A percentile compares a stretch with the other conserved stretches of the same genome.
Conservation (phyloP, 1,140 invertebrate species). For the Yoshiicerus persimilis region DNA sequence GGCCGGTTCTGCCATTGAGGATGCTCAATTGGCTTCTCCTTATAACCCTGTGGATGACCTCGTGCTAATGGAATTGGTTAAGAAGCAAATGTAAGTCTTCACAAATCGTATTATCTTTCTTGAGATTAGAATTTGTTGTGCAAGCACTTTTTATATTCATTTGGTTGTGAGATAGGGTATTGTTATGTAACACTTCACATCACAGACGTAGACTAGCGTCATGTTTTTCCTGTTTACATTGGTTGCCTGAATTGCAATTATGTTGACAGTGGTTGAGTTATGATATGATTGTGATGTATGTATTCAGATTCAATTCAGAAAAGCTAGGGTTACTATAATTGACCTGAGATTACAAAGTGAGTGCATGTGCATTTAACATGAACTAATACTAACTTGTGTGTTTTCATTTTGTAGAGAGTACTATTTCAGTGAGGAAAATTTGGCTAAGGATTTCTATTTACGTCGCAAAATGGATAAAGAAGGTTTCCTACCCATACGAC, state of each 20-base stretch:
- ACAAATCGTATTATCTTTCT: neutral
- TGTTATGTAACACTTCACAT: too few species aligned
- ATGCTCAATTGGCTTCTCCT: slow-evolving; percentile 3
- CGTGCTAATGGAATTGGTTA: slow-evolving; percentile 17
- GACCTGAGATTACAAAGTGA: too few species aligned
- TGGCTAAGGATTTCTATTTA: slow-evolving; percentile 93
- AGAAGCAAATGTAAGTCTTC: slow-evolving; percentile 32
- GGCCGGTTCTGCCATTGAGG: slow-evolving; percentile 19
- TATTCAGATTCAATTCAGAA: too few species aligned
- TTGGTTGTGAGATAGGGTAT: neutral
- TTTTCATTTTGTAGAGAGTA: slow-evolving; percentile 67
- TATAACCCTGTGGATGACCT: slow-evolving; percentile 4
- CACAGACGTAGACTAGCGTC: neutral
- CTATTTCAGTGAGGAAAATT: slow-evolving; percentile 97
- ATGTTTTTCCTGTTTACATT: neutral
- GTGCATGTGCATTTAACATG: neutral
- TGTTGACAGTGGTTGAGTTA: neutral
- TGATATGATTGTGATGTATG: too few species aligned
- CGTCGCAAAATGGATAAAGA: slow-evolving; percentile 93
- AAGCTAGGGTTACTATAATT: too few species aligned
- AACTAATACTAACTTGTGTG: neutral
- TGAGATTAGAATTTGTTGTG: neutral
- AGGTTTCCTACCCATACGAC: slow-evolving; percentile 86
- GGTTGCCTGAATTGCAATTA: neutral
- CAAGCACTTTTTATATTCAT: neutral